These are phyloP conservation scores for Guaruba guarouba DNA, from an alignment of 2,113 vertebrate genomes.

Conservation along the genomic window DNA sequence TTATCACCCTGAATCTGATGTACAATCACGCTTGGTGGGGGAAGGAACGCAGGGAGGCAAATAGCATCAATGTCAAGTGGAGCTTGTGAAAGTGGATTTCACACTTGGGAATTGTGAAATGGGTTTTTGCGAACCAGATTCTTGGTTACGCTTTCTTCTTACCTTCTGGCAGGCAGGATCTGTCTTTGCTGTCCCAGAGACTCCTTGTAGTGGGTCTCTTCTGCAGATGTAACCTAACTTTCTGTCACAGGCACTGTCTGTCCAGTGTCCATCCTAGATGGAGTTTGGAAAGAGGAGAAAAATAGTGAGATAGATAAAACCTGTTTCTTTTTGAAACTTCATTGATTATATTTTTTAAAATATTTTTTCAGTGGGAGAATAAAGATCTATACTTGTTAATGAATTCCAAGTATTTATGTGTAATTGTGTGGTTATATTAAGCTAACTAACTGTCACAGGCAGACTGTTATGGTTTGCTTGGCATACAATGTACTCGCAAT, in stretches of 20 bases:
- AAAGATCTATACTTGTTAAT: background rate
- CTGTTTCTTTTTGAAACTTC: background rate
- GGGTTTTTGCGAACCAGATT: background rate
- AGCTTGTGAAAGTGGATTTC: background rate
- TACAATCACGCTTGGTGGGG: background rate
- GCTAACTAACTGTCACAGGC: accelerated
- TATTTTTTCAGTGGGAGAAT: background rate
- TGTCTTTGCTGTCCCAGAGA: constrained; percentile 36
- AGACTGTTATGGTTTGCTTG: background rate
- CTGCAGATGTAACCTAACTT: constrained; percentile 85
- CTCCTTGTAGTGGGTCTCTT: constrained; percentile 72
- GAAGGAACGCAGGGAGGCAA: accelerated
- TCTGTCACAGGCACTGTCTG: constrained; percentile 83
- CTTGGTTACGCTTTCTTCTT: constrained; percentile 22
- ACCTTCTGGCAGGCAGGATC: constrained; percentile 81
- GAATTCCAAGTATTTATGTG: background rate
- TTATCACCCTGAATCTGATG: background rate
- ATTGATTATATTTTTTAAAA: background rate
- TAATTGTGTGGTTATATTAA: background rate
- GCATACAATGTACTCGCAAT: background rate
- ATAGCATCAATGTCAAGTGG: background rate
- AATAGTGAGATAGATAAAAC: background rate
- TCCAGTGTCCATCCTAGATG: constrained; percentile 85
- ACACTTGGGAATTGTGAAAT: background rate
- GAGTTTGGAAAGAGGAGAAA: background rate